Evolutionary conservation across 2,888 invertebrate species (phyloP).

Genomic region (Idaea straminata): DNA sequence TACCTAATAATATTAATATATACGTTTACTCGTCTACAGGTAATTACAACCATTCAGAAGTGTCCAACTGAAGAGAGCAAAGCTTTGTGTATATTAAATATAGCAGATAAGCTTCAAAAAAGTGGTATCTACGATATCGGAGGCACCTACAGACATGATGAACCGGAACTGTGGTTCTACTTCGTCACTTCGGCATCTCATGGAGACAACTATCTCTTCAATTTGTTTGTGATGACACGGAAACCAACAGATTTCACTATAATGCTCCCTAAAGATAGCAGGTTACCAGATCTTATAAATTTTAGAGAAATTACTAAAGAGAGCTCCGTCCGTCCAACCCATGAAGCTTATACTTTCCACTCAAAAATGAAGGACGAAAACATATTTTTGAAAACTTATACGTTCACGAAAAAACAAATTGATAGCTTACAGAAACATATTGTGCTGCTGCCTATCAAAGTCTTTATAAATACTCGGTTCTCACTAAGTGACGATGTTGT

Average conservation of each 20-base stretch:
- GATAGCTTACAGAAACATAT: constrained; percentile 28
- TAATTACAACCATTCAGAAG: constrained; percentile 42
- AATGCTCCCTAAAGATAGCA: constrained; percentile 38
- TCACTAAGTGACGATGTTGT: constrained; percentile 38
- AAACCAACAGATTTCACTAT: constrained; percentile 47
- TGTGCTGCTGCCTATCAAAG: constrained; percentile 53
- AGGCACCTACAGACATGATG: constrained; percentile 48
- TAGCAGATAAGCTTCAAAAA: constrained; percentile 39
- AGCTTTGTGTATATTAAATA: constrained; percentile 50
- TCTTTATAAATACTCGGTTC: constrained; percentile 42
- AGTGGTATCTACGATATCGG: constrained; percentile 56
- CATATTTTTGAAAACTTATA: constrained; percentile 53
- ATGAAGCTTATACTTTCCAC: constrained; percentile 32
- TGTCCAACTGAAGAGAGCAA: constrained; percentile 49
- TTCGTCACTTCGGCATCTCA: constrained; percentile 49
- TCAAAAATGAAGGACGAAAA: constrained; percentile 44
- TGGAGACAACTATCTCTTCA: constrained; percentile 50
- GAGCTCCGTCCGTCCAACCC: neutral
- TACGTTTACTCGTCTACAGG: neutral
- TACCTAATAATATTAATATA: neutral
- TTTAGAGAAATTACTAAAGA: neutral
- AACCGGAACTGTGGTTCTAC: constrained; percentile 64
- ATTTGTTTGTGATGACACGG: constrained; percentile 58
- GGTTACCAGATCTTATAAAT: constrained; percentile 18
- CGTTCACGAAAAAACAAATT: constrained; percentile 40